A percentile compares a stretch with the other conserved stretches of the same genome.
phyloP scores from a whole-genome alignment of 2,113 vertebrate species.

The Phocoena sinus region DNA sequence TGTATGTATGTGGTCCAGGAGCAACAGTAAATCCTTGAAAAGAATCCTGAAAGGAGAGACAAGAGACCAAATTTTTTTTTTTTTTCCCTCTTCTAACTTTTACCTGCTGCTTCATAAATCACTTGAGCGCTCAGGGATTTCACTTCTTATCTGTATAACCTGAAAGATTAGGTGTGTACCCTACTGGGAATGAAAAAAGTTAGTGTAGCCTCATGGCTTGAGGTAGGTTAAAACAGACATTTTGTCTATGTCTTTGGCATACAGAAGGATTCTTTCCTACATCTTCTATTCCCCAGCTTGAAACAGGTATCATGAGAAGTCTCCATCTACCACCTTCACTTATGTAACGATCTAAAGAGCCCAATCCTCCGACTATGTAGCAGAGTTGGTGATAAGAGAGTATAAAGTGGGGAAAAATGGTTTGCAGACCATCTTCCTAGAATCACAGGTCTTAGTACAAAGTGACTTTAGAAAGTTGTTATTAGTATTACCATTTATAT shows the following conservation, averaged over 20 bases:
- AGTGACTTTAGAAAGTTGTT: neutral
- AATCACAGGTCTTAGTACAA: neutral
- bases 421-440: neutral
- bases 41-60: neutral
- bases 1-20: neutral
- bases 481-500: neutral
- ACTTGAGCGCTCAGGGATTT: conserved; percentile 14
- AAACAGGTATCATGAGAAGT: neutral
- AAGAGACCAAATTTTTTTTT: neutral
- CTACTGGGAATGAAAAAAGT: conserved; percentile 19
- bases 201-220: neutral
- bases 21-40: neutral
- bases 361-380: neutral
- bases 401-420: neutral
- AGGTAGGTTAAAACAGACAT: neutral
- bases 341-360: neutral
- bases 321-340: neutral
- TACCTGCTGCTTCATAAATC: conserved; percentile 12
- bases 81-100: neutral
- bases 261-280: neutral
- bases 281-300: neutral
- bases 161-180: conserved; percentile 30
- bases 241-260: neutral
- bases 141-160: conserved; percentile 47
- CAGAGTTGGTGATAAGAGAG: neutral